Evolutionary conservation across 1,140 invertebrate species (phyloP).

Genomic region (Drosophila dunni): DNA sequence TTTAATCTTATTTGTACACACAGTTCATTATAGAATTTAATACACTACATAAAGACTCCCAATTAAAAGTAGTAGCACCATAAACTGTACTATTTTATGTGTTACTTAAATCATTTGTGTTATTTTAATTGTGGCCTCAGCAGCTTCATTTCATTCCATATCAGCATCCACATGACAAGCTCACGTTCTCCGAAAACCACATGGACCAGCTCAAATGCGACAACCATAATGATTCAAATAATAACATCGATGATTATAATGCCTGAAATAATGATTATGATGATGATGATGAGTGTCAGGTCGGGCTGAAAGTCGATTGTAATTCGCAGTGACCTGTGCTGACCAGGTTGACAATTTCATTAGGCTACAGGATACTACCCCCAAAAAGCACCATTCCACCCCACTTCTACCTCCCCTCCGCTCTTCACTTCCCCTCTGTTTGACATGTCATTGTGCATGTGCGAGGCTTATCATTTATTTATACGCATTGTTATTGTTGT

Average conservation of each 20-base stretch:
- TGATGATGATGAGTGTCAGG: slow-evolving; percentile 11
- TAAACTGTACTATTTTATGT: neutral
- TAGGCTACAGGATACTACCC: slow-evolving; percentile 2
- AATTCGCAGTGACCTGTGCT: slow-evolving; percentile 10
- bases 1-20: too few species aligned
- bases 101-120: neutral
- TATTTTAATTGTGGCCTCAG: neutral
- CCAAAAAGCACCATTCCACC: too few species aligned
- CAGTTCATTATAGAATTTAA: too few species aligned
- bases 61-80: too few species aligned
- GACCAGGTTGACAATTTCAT: slow-evolving; percentile 54
- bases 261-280: slow-evolving; percentile 2
- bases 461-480: slow-evolving; percentile 75
- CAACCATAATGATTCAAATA: slow-evolving; percentile 5
- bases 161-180: neutral
- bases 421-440: neutral
- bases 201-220: neutral
- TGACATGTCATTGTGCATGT: slow-evolving; percentile 55
- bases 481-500: slow-evolving; percentile 75
- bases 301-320: slow-evolving; percentile 18
- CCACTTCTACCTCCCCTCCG: too few species aligned
- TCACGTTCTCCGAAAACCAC: too few species aligned
- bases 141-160: neutral
- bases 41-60: too few species aligned
- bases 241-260: slow-evolving; percentile 1